Percentiles rank a stretch among this genome's conserved stretches.
These are phyloP conservation scores for Pseudomyrmex cubaensis DNA, from an alignment of 1,140 invertebrate genomes.

Conservation along the genomic window DNA sequence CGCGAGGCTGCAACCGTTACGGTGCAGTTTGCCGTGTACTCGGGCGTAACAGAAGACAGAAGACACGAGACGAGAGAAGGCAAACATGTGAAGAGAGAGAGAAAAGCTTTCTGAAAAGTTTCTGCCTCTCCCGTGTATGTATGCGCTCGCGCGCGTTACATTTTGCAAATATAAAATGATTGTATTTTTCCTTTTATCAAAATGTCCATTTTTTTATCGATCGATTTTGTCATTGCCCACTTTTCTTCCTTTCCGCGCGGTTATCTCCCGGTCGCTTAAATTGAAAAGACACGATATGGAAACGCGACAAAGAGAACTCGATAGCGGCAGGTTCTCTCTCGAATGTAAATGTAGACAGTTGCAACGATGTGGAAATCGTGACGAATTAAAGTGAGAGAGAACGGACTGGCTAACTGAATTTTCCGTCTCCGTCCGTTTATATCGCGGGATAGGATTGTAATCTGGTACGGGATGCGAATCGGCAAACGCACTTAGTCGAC, in stretches of 20 bases:
- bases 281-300: constrained; percentile 37
- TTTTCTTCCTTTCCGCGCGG: neutral
- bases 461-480: constrained; percentile 19
- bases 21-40: constrained; percentile 30
- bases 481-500: constrained; percentile 16
- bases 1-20: constrained; percentile 26
- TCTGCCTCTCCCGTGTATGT: neutral
- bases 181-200: neutral
- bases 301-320: constrained; percentile 31
- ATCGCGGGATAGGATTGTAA: constrained; percentile 13
- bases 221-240: constrained; percentile 12
- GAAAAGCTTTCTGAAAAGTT: constrained; percentile 34
- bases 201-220: too few species aligned
- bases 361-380: constrained; percentile 37
- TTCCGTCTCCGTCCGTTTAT: constrained; percentile 1
- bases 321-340: constrained; percentile 1
- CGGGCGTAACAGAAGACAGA: constrained; percentile 29
- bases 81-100: constrained; percentile 10
- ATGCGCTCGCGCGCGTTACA: neutral
- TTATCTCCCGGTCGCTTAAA: constrained; percentile 38
- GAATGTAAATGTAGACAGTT: constrained; percentile 39
- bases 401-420: constrained; percentile 27
- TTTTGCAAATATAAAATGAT: constrained; percentile 44
- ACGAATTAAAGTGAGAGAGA: constrained; percentile 45
- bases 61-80: constrained; percentile 40